Evolutionary conservation across 2,113 vertebrate genomes (phyloP).

Genomic region (Propithecus coquereli): DNA sequence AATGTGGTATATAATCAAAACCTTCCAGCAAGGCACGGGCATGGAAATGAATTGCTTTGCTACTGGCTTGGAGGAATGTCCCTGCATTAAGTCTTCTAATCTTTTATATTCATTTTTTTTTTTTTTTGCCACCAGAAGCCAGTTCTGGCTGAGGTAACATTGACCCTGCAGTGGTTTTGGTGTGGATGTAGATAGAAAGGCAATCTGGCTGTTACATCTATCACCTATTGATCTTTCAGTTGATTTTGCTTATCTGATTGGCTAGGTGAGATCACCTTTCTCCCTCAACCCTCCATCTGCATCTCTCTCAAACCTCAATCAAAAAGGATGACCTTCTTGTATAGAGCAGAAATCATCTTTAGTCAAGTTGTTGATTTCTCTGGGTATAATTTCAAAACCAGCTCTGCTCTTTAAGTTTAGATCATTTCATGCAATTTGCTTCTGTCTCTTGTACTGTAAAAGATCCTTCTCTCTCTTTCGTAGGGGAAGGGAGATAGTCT

Average conservation of each 20-base stretch:
- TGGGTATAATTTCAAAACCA: neutral
- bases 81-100: neutral
- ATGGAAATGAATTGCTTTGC: neutral
- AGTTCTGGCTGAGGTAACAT: neutral
- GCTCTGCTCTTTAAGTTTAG: neutral
- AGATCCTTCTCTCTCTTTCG: neutral
- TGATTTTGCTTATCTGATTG: neutral
- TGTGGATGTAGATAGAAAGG: neutral
- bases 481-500: neutral
- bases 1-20: neutral
- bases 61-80: neutral
- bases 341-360: neutral
- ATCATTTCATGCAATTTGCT: neutral
- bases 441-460: neutral
- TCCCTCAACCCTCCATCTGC: neutral
- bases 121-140: neutral
- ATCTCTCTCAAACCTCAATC: neutral
- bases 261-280: neutral
- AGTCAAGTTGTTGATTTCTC: neutral
- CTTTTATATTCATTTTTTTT: neutral
- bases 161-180: neutral
- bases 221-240: neutral
- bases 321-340: neutral
- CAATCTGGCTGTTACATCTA: neutral
- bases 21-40: neutral